Base-by-base conservation (phyloP, 2,113 vertebrate genomes). In the Passerina amoena region DNA sequence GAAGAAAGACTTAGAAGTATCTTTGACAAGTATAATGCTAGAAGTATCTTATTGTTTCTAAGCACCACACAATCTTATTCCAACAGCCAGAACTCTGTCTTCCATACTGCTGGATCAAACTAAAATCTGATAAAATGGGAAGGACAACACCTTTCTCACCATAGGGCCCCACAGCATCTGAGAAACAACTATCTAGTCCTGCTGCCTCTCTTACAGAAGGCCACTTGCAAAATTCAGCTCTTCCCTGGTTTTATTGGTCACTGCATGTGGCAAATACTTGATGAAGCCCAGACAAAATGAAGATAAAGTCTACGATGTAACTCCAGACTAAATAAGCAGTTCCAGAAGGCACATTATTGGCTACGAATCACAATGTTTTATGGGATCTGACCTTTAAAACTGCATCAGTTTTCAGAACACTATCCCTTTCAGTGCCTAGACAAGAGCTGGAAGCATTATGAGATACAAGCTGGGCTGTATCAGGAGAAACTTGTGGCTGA, bases 361-460 rank as follows among this genome's bases (percentile, higher is more conserved):
- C 37, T 42, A 61, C 1, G 11, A 88, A 92, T 78, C 56, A 92
- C 51, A 64, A 63, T 47, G 40, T 54, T 90, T 88, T 68, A 94
- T 38, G 30, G 51, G n/a, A 68, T 82, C 37, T 91, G 94, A 91
- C 86, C 88, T 95, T 95, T 94, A 78, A 83, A 95, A 88, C 9
- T 15, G 17, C 54, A 86, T 71, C 76, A 71, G 68, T 51, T 80
- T 78, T 71, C 89, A 92, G 91, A 75, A 84, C 69, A 33, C 35
- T 75, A 37, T 75, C 83, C 48, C 44, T 82, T 94, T 84, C 86
- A 64, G 56, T 56, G 64, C 73, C 56, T 37, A 87, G 65, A 69
- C 69, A 79, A 82, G 73, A 87, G 56, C 44, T 64, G 77, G 71
- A 96, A 87, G 53, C 38, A 56, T 92, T 83, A 73, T 40, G 56